phyloP scores from a whole-genome alignment of 1,140 invertebrate species.

The Tetragonula clypearis region DNA sequence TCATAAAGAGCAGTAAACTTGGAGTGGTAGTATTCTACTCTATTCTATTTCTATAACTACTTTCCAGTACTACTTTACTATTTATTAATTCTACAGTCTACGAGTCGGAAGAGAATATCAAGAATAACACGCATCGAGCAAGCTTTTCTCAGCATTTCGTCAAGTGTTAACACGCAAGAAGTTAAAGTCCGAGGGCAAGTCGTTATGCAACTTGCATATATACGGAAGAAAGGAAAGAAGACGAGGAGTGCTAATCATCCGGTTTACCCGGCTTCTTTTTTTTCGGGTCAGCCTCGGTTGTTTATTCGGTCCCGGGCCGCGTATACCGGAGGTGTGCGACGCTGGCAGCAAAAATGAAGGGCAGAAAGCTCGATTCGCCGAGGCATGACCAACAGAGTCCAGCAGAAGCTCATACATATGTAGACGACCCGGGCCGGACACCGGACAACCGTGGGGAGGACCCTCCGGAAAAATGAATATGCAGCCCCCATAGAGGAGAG shows the following conservation, averaged over 20 bases:
- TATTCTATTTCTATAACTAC: too few relatives aligned
- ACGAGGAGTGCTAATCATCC: constrained; percentile 60
- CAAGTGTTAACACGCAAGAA: background rate
- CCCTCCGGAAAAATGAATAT: constrained; percentile 79
- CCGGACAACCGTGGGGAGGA: constrained; percentile 53
- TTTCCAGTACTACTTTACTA: too few relatives aligned
- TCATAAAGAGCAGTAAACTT: too few relatives aligned
- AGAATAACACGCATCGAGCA: background rate
- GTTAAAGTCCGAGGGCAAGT: constrained; percentile 17
- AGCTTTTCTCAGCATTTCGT: background rate
- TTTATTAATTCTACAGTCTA: too few relatives aligned
- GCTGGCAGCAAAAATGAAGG: constrained; percentile 60
- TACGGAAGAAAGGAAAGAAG: constrained; percentile 40
- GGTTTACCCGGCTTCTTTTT: constrained; percentile 43
- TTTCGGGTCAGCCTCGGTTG: constrained; percentile 37
- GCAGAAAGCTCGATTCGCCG: constrained; percentile 69
- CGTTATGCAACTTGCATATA: constrained; percentile 47
- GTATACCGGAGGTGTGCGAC: constrained; percentile 14
- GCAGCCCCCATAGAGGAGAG: constrained; percentile 65
- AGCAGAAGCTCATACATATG: constrained; percentile 79
- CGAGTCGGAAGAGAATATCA: too few relatives aligned
- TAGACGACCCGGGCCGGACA: constrained; percentile 60
- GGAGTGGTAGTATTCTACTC: too few relatives aligned
- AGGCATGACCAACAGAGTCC: constrained; percentile 73
- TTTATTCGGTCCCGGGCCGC: constrained; percentile 51